Percentiles rank a stretch among this genome's conserved stretches.
These are phyloP conservation scores for Aphrophora alni DNA, from an alignment of 2,888 invertebrate species.

Conservation along the genomic window DNA sequence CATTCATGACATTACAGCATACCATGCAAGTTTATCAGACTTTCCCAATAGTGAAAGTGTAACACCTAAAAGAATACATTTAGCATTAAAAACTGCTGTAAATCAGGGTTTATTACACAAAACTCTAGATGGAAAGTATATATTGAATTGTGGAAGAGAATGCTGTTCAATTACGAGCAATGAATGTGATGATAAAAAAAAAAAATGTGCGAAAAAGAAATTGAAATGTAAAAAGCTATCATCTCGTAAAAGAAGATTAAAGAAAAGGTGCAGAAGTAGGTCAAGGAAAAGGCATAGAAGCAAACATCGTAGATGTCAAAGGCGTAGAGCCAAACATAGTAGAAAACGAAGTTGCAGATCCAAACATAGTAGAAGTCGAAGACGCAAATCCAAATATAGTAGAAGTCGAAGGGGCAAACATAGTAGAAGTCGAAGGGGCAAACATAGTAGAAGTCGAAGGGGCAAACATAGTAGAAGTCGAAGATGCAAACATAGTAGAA, in stretches of 20 bases:
- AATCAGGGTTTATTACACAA: background rate
- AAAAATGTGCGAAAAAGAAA: background rate
- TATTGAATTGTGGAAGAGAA: background rate
- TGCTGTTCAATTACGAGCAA: background rate
- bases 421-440: background rate
- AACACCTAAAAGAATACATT: background rate
- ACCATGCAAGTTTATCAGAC: background rate
- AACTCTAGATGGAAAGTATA: background rate
- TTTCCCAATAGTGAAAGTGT: background rate
- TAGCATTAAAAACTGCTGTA: background rate
- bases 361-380: background rate
- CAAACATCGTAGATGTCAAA: too few relatives aligned
- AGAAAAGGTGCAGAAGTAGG: too few relatives aligned
- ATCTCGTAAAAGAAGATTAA: background rate
- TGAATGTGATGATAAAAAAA: background rate
- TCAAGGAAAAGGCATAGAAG: too few relatives aligned
- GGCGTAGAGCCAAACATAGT: too few relatives aligned
- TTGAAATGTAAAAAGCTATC: background rate
- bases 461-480: too few relatives aligned
- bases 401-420: too few relatives aligned
- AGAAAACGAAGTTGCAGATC: too few relatives aligned
- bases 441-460: background rate
- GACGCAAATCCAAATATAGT: background rate
- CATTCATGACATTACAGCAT: background rate
- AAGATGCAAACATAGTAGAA: too few relatives aligned